A percentile compares a stretch with the other conserved stretches of the same genome.
phyloP scores from a whole-genome alignment of 1,140 invertebrate genomes.

The Andrena cerasifolii region DNA sequence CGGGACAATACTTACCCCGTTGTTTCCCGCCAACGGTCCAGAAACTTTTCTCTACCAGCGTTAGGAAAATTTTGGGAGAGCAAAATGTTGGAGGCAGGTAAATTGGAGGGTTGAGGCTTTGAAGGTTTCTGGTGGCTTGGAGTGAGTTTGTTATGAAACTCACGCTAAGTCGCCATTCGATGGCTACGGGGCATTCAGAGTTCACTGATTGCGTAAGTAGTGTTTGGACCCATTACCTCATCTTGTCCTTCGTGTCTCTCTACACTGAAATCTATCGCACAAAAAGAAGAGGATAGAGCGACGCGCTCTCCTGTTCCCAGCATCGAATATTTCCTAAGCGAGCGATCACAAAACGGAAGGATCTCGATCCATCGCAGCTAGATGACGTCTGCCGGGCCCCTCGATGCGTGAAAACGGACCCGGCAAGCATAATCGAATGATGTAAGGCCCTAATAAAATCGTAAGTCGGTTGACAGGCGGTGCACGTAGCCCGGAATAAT shows the following conservation, averaged over 20 bases:
- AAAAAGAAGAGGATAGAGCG: neutral
- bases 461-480: slow-evolving; percentile 80
- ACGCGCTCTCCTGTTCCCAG: too few relatives aligned
- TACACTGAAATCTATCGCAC: too few relatives aligned
- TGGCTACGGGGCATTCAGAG: too few relatives aligned
- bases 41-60: neutral
- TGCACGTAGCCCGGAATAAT: slow-evolving; percentile 68
- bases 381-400: neutral
- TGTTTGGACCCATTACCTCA: too few relatives aligned
- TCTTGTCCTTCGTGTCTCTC: too few relatives aligned
- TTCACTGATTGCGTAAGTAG: too few relatives aligned
- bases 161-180: too few relatives aligned
- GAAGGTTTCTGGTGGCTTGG: too few relatives aligned
- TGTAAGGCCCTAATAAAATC: slow-evolving; percentile 81
- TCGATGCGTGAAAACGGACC: slow-evolving; percentile 55
- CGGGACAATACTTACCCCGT: slow-evolving; percentile 58
- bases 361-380: neutral
- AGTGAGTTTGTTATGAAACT: too few relatives aligned
- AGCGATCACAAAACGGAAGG: neutral
- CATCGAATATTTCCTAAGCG: too few relatives aligned
- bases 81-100: too few relatives aligned
- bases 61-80: neutral
- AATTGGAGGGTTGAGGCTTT: too few relatives aligned
- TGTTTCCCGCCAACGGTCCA: neutral
- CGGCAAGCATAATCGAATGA: slow-evolving; percentile 78